phyloP scores from a whole-genome alignment of 2,888 invertebrate species.

The Rhyacophila evoluta region DNA sequence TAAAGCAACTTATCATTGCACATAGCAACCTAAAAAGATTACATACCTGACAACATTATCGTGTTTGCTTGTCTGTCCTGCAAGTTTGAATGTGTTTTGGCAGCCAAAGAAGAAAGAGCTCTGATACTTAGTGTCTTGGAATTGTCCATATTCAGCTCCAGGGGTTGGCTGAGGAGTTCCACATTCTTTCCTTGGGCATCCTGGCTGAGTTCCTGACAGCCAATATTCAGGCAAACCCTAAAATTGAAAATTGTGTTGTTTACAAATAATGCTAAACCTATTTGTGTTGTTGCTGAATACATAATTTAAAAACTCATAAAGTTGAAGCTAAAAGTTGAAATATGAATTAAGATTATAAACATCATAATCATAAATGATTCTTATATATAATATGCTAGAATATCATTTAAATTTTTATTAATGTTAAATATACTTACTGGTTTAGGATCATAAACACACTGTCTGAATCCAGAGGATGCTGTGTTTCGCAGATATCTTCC shows the following conservation, averaged over 20 bases:
- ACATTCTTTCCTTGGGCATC: conserved; percentile 91
- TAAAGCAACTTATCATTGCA: too few relatives aligned
- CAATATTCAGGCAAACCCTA: conserved; percentile 90
- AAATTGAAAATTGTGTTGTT: conserved; percentile 42
- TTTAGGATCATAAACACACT: conserved; percentile 96
- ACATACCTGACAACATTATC: conserved; percentile 83
- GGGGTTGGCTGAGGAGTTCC: conserved; percentile 92
- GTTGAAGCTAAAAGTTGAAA: too few relatives aligned
- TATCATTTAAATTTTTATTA: too few relatives aligned
- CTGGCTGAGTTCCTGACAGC: conserved; percentile 87
- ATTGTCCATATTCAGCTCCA: conserved; percentile 93
- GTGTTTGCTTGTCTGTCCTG: conserved; percentile 91
- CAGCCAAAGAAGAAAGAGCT: conserved; percentile 97
- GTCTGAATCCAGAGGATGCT: conserved; percentile 86
- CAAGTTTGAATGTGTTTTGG: conserved; percentile 94
- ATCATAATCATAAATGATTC: too few relatives aligned
- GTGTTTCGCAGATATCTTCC: conserved; percentile 86
- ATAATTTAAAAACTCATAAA: too few relatives aligned
- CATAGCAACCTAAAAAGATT: too few relatives aligned
- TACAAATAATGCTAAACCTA: too few relatives aligned
- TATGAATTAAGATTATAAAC: too few relatives aligned
- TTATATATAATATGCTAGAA: too few relatives aligned
- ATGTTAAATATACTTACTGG: conserved; percentile 70
- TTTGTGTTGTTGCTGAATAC: too few relatives aligned
- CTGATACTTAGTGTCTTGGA: conserved; percentile 88